These are phyloP conservation scores for Neolamprologus ventralis DNA, from an alignment of 2,113 vertebrate species.

Conservation along the genomic window DNA sequence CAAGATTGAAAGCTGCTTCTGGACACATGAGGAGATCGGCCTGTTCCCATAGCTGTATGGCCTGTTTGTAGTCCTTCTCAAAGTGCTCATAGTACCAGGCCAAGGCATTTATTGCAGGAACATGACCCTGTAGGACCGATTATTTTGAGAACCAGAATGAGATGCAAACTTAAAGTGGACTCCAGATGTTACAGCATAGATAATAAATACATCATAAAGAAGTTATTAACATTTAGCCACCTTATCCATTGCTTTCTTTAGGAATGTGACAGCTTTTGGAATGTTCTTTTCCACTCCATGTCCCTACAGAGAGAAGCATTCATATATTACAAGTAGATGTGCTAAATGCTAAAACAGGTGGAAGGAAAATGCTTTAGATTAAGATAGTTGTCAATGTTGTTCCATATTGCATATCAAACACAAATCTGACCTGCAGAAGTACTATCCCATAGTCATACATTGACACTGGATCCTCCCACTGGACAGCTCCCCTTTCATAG, in stretches of 20 bases:
- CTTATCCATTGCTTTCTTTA: constrained; percentile 71
- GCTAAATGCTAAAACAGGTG: neutral
- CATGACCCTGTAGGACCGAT: constrained; percentile 57
- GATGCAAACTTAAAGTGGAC: neutral
- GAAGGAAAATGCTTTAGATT: neutral
- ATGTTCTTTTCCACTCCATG: constrained; percentile 70
- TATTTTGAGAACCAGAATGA: neutral
- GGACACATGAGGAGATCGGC: constrained; percentile 60
- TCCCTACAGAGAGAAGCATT: constrained; percentile 50
- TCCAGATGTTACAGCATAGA: neutral
- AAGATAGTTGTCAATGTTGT: neutral
- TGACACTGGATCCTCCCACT: constrained; percentile 63
- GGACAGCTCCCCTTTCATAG: constrained; percentile 69
- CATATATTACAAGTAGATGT: neutral
- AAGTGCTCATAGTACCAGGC: constrained; percentile 76
- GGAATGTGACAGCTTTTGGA: constrained; percentile 63
- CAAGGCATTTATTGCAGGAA: constrained; percentile 72
- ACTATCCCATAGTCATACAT: constrained; percentile 79
- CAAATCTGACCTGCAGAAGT: constrained; percentile 65
- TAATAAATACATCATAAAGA: neutral
- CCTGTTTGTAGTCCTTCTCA: constrained; percentile 62
- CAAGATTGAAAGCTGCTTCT: constrained; percentile 76
- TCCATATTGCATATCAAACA: neutral
- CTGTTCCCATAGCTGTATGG: constrained; percentile 70
- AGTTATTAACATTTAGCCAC: constrained; percentile 19